phyloP scores from a whole-genome alignment of 2,113 vertebrate species.

The Gambusia affinis region DNA sequence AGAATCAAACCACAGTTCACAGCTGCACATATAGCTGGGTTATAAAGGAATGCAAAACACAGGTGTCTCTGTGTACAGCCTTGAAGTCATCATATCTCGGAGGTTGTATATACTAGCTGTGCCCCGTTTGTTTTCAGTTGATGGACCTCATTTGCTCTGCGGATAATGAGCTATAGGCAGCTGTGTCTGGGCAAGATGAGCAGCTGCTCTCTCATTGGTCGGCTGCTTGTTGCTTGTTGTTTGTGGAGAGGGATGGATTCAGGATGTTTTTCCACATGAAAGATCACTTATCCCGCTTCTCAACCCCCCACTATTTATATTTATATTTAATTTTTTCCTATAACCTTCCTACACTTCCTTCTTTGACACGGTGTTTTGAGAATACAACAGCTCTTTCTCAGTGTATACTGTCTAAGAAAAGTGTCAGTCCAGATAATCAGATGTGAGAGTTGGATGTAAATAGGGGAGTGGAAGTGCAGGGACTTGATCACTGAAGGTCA shows the following conservation, averaged over 20 bases:
- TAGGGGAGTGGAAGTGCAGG: too few relatives aligned
- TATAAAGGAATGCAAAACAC: constrained; percentile 26
- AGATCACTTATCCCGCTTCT: constrained; percentile 30
- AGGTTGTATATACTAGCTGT: background rate
- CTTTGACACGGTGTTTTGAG: background rate
- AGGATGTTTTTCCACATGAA: constrained; percentile 52
- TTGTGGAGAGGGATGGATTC: background rate
- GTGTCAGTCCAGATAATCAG: too few relatives aligned
- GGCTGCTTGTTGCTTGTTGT: constrained; percentile 18
- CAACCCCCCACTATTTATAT: background rate
- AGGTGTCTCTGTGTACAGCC: constrained; percentile 7
- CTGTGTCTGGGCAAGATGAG: constrained; percentile 50
- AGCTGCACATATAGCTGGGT: constrained; percentile 15
- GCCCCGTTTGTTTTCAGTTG: background rate
- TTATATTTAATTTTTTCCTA: background rate
- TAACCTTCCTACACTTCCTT: background rate
- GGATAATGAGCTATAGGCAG: constrained; percentile 40
- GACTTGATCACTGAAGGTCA: too few relatives aligned
- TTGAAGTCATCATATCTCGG: background rate
- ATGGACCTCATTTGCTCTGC: constrained; percentile 44
- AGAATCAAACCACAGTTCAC: constrained; percentile 1
- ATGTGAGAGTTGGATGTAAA: too few relatives aligned
- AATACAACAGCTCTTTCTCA: background rate
- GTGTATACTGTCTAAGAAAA: background rate
- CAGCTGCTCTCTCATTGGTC: constrained; percentile 60